Conservation (phyloP, 2,888 invertebrate genomes). For the Eustalomyia histrio region DNA sequence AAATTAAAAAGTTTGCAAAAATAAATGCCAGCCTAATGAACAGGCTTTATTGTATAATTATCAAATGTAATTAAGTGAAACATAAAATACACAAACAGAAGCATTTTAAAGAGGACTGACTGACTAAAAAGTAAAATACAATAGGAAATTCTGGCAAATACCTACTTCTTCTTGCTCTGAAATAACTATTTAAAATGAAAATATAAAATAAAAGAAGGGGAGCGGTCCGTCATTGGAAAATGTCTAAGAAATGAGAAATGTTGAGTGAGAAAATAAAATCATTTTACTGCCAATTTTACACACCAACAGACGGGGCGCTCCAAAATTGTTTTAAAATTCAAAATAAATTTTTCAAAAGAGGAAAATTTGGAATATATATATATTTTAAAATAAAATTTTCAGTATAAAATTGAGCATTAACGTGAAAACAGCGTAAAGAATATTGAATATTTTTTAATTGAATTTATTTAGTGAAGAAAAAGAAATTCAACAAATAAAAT, state of each 20-base stretch:
- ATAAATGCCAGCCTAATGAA: background rate
- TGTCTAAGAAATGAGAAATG: slow-evolving; percentile 14
- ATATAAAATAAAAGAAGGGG: background rate
- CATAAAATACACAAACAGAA: background rate
- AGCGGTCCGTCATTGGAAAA: background rate
- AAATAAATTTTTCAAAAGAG: slow-evolving; percentile 25
- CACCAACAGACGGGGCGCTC: slow-evolving; percentile 1
- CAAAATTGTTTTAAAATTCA: slow-evolving; percentile 41
- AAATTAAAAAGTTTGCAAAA: background rate
- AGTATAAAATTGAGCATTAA: slow-evolving; percentile 49
- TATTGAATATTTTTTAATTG: background rate
- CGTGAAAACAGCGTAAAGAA: slow-evolving; percentile 8
- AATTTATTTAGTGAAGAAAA: slow-evolving; percentile 8
- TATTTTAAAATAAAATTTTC: slow-evolving; percentile 37
- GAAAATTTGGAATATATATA: slow-evolving; percentile 60
- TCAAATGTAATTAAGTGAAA: slow-evolving; percentile 13
- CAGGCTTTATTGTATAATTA: background rate
- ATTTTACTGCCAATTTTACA: background rate
- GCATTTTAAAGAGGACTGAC: background rate
- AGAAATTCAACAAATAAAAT: background rate
- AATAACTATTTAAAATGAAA: background rate
- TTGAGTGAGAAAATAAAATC: background rate
- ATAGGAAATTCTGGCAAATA: background rate
- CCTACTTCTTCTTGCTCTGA: background rate
- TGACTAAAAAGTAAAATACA: background rate